A percentile compares a stretch with the other conserved stretches of the same genome.
phyloP scores from a whole-genome alignment of 2,797 vertebrate species.

The Rhynchonycteris naso region DNA sequence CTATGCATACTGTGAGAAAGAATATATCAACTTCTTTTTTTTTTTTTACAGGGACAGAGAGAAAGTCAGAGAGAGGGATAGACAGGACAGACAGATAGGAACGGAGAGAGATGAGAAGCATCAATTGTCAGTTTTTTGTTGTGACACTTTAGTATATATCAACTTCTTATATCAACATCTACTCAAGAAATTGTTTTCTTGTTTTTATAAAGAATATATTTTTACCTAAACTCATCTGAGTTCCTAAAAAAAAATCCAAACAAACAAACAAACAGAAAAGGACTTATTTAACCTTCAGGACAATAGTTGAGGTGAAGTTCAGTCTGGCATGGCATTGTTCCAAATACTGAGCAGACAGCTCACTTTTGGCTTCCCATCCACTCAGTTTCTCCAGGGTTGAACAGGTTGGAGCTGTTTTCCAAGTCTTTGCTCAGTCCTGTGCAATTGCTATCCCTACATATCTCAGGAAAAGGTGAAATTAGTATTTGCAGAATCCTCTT shows the following conservation, averaged over 20 bases:
- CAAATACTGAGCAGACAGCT: background rate
- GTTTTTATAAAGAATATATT: background rate
- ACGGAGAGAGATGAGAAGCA: too few relatives aligned
- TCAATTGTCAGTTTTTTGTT: too few relatives aligned
- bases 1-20: background rate
- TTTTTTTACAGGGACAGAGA: too few relatives aligned
- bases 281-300: background rate
- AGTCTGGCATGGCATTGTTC: background rate
- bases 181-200: background rate
- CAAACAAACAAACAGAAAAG: background rate
- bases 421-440: background rate
- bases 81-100: too few relatives aligned
- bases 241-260: background rate
- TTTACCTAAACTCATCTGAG: background rate
- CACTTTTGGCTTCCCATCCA: background rate
- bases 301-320: background rate
- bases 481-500: constrained; percentile 53
- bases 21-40: background rate
- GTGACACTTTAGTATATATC: too few relatives aligned
- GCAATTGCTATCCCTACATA: constrained; percentile 4
- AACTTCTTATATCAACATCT: background rate
- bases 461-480: constrained; percentile 59
- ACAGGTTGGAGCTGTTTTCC: constrained; percentile 17
- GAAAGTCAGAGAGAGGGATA: too few relatives aligned
- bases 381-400: background rate